Evolutionary conservation across 2,113 vertebrate genomes (phyloP), one percentile per base, ranked within the genome.

Genomic region (Periophthalmodon schlosseri): DNA sequence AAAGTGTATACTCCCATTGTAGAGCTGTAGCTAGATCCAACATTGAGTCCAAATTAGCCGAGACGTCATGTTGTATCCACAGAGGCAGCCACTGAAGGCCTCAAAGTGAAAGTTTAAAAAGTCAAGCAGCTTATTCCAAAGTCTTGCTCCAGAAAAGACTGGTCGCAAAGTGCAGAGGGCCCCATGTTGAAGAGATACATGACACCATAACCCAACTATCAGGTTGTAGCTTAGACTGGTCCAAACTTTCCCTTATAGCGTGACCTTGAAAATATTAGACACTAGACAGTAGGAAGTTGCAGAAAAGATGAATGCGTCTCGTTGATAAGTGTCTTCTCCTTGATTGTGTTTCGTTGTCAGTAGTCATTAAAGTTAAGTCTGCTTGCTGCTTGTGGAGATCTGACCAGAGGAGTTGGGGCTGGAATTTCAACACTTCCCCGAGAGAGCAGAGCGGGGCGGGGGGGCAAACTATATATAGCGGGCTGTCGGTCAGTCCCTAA

Each of bases 401-500:
- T 28, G 91, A 92, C 93, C 89, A 80, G 92, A 88, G 74, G 85
- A 86, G 91, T 92, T 91, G 88, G 57, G 81, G 87, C 82, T 92
- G 93, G 95, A 96, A 96, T 96, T 97, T 96, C 95, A 97, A 95
- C 95, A 94, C 91, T 90, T 91, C 90, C 87, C 88, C 66, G 84
- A 91, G 94, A 94, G 93, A 91, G 92, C 93, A 93, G 91, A 87
- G 87, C 89, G 89, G 94, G 93, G 91, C 90, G 94, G 94, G 54
- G 56, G 94, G 94, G 93, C 79, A 80, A 12, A 91, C 96, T 98
- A 98, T 96, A 96, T 97, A 96, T 98, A 98, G 95, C 95, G 91
- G 73, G 85, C 84, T 93, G 95, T 93, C 94, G 94, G 95, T 93
- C 94, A 93, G 91, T 94, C 91, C 91, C 94, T 94, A 94, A 94